Conservation (phyloP, 2,888 invertebrate genomes). For the Mythimna lalbum region DNA sequence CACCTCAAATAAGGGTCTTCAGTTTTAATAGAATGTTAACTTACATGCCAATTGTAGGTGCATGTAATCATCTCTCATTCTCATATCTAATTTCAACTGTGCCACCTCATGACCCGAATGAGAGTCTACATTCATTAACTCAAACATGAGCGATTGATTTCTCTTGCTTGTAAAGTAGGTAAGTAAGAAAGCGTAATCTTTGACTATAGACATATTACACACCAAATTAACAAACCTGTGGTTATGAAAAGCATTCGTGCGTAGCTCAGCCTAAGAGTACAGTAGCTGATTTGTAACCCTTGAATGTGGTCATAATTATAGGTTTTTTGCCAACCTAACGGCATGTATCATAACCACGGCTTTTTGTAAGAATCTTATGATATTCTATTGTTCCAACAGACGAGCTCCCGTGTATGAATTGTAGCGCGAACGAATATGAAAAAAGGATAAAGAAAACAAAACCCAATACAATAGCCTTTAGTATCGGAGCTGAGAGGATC, state of each 20-base stretch:
- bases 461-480: conserved; percentile 82
- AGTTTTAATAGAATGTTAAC: not conserved
- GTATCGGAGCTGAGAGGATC: conserved; percentile 82
- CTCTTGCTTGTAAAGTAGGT: no score
- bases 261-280: not conserved
- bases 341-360: conserved; percentile 32
- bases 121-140: no score
- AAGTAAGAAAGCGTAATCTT: not conserved
- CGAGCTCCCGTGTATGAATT: conserved; percentile 79
- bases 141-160: not conserved
- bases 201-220: not conserved
- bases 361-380: conserved; percentile 39
- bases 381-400: conserved; percentile 56
- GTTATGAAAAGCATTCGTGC: not conserved
- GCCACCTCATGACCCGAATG: no score
- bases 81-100: no score
- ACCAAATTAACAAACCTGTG: not conserved
- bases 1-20: not conserved
- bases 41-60: not conserved
- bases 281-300: conserved; percentile 1
- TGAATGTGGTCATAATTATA: conserved; percentile 11
- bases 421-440: conserved; percentile 80
- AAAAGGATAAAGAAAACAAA: conserved; percentile 74
- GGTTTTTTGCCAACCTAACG: conserved; percentile 25
- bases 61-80: no score